Conservation (phyloP, 35 echinoderm and acorn worm species). For the Anneissia japonica region DNA sequence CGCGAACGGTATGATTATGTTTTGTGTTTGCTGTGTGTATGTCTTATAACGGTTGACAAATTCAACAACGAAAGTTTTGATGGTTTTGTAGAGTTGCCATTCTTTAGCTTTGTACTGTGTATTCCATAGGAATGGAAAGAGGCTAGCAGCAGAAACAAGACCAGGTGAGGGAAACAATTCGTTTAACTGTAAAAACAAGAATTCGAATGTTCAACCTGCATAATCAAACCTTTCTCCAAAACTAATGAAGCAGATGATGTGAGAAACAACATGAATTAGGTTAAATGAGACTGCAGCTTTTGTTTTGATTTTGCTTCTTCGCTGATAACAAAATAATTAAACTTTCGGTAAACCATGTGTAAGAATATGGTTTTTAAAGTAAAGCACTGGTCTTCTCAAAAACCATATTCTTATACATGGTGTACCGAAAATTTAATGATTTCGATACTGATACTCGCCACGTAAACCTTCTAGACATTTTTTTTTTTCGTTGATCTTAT, state of each 20-base stretch:
- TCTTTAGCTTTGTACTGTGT: neutral
- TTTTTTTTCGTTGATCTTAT: constrained; percentile 44
- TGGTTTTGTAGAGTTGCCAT: neutral
- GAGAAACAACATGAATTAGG: constrained; percentile 48
- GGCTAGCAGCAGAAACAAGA: neutral
- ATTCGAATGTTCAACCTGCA: constrained; percentile 33
- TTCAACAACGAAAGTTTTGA: constrained; percentile 21
- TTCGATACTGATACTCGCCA: too few relatives aligned
- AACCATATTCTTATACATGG: neutral
- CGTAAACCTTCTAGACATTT: too few relatives aligned
- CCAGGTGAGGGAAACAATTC: constrained; percentile 7
- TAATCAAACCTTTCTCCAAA: constrained; percentile 56
- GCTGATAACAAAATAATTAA: too few relatives aligned
- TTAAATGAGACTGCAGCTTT: neutral
- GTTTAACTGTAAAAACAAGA: constrained; percentile 4
- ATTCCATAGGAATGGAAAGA: constrained; percentile 7
- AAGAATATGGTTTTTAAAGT: too few relatives aligned
- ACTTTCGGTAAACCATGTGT: too few relatives aligned
- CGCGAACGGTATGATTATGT: constrained; percentile 18
- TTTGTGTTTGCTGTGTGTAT: neutral
- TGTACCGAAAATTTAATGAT: too few relatives aligned
- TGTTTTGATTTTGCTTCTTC: neutral
- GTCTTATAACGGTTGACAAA: constrained; percentile 38
- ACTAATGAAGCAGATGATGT: constrained; percentile 55
- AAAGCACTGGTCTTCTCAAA: too few relatives aligned